Percentiles rank a stretch among this genome's conserved stretches.
Evolutionary conservation across 2,113 vertebrate species (phyloP).

Genomic region (Dasyprocta punctata): DNA sequence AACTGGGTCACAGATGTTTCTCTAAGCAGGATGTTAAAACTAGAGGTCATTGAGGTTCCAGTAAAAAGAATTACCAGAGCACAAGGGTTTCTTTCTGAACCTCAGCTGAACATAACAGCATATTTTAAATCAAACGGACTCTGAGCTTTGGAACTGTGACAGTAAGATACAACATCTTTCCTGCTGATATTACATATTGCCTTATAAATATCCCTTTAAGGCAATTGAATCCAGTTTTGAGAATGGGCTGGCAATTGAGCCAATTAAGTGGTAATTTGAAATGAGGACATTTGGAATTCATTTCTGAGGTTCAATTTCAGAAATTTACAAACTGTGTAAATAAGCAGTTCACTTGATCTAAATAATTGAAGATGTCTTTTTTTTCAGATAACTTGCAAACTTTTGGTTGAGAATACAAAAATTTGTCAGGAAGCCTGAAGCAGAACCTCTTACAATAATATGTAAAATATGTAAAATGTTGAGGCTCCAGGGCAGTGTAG

Average conservation of each 20-base stretch:
- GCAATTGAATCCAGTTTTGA: background rate
- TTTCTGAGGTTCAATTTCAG: background rate
- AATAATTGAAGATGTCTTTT: background rate
- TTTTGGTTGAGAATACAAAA: background rate
- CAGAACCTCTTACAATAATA: background rate
- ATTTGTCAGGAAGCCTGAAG: background rate
- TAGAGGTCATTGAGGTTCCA: conserved; percentile 27
- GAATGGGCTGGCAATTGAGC: background rate
- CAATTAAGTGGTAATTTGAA: conserved; percentile 25
- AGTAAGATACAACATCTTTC: background rate
- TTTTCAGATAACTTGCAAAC: background rate
- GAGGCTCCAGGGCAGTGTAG: background rate
- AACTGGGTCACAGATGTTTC: conserved; percentile 17
- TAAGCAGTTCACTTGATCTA: background rate
- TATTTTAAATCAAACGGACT: background rate
- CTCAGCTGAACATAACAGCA: conserved; percentile 9
- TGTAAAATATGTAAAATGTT: background rate
- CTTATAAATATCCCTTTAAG: background rate
- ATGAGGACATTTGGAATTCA: background rate
- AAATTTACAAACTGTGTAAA: background rate
- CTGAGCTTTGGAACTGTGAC: background rate
- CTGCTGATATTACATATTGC: background rate
- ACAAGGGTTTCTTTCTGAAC: background rate
- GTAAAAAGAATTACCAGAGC: conserved; percentile 3
- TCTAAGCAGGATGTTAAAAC: conserved; percentile 7